Conservation (phyloP, 2,113 vertebrate genomes). For the Salminus brasiliensis region DNA sequence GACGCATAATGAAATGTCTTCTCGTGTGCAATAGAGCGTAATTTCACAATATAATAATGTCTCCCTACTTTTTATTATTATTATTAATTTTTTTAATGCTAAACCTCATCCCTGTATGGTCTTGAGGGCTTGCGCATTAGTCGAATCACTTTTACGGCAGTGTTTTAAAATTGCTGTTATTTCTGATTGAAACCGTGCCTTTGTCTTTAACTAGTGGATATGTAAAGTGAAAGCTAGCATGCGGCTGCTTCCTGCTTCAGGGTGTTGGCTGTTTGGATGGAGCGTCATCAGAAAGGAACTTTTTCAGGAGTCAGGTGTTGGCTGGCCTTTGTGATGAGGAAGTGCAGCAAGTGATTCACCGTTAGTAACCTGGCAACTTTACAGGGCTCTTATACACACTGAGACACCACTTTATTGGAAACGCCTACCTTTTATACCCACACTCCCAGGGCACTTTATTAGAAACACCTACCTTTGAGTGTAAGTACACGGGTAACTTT, state of each 20-base stretch:
- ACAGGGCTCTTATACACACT: not conserved
- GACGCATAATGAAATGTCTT: constrained; percentile 33
- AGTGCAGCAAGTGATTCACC: constrained; percentile 24
- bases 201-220: too few relatives aligned
- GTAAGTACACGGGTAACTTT: too few relatives aligned
- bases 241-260: not conserved
- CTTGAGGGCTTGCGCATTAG: not conserved
- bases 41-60: constrained; percentile 11
- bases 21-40: not conserved
- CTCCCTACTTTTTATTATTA: not conserved
- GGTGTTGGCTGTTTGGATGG: constrained; percentile 9
- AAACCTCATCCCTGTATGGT: not conserved
- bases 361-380: constrained; percentile 5
- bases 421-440: not conserved
- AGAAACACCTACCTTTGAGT: not conserved
- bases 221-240: not conserved
- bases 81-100: too few relatives aligned
- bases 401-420: not conserved
- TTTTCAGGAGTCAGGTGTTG: constrained; percentile 36
- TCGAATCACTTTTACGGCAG: not conserved
- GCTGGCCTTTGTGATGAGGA: constrained; percentile 28
- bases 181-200: not conserved
- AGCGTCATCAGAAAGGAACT: constrained; percentile 13
- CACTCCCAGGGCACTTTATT: not conserved
- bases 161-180: not conserved